Evolutionary conservation across 53 echinoderm and acorn worm species (phyloP), one percentile per base, ranked within the genome.

Genomic region (Apostichopus leukothele): DNA sequence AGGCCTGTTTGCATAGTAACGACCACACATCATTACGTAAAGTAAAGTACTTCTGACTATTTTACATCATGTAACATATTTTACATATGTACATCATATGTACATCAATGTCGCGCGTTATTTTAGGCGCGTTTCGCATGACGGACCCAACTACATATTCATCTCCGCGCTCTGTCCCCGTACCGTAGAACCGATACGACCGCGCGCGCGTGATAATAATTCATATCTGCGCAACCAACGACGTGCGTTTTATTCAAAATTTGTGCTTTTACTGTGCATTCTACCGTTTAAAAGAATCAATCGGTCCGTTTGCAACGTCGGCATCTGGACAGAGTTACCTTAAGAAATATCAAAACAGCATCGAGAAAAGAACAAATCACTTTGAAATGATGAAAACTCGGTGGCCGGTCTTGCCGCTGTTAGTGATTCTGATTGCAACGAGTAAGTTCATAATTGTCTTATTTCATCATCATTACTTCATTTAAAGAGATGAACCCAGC

Each of bases 371-470:
- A 3, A 39, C 39, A 39, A 39, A 39, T 39, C 39, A 39, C 2
- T 39, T 39, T 39, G 79, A 79, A 79, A 79, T 79, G 79, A 79
- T 51, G 22, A 75, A 27, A 19, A 12, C 53, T 51, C 51, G 51
- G 79, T 79, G 79, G 79, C 53, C 18, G 50, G 50, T 79, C 50
- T 79, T 79, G 53, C 79, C 79, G 51, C 79, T 79, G 54, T 79
- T 79, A 52, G 51, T 79, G 50, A 53, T 79, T 51, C 51, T 79
- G 50, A 16, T 79, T 13, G 51, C 79, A 52, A 53, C 53, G 13
- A 53, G 79, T 79, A 79, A 79, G 79, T 79, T 78, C 14, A 14
- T n/a, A 18, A 9, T 14, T 39, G 39, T 39, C 39, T 39, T 39
- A 39, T 39, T 39, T 39, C 39, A 39, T 39, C 39, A 39, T 39